Percentiles rank a stretch among this genome's conserved stretches.
These are phyloP conservation scores for Oncorhynchus gorbuscha DNA, from an alignment of 2,113 vertebrate genomes.

Conservation along the genomic window DNA sequence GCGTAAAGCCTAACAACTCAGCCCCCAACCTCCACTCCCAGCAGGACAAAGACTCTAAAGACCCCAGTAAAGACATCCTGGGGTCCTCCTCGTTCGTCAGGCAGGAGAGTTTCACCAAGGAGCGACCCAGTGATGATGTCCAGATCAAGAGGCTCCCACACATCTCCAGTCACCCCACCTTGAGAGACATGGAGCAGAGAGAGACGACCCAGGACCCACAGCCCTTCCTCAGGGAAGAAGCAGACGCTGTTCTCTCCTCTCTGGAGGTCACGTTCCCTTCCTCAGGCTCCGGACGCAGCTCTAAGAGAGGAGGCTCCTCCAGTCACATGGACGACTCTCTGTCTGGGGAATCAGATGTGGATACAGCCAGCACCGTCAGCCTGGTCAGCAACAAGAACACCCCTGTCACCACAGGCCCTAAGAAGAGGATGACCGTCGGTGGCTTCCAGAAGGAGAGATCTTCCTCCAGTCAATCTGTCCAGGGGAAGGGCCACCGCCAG, in stretches of 20 bases:
- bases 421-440: slow-evolving; percentile 45
- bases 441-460: slow-evolving; percentile 47
- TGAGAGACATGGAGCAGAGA: slow-evolving; percentile 81
- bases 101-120: slow-evolving; percentile 95
- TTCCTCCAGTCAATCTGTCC: slow-evolving; percentile 62
- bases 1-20: slow-evolving; percentile 78
- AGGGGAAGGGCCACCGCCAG: slow-evolving; percentile 69
- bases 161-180: slow-evolving; percentile 86
- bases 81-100: slow-evolving; percentile 68
- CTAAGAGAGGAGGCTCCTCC: slow-evolving; percentile 62
- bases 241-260: slow-evolving; percentile 78
- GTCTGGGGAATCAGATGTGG: slow-evolving; percentile 91
- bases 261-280: slow-evolving; percentile 80
- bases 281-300: slow-evolving; percentile 58
- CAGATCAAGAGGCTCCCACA: slow-evolving; percentile 82
- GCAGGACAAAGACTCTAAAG: slow-evolving; percentile 62
- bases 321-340: slow-evolving; percentile 83
- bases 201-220: slow-evolving; percentile 77
- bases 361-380: slow-evolving; percentile 91
- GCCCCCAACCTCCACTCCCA: slow-evolving; percentile 76
- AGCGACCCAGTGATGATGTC: slow-evolving; percentile 72
- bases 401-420: slow-evolving; percentile 45
- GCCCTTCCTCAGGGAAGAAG: slow-evolving; percentile 81
- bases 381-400: slow-evolving; percentile 86
- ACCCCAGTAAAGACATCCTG: slow-evolving; percentile 67